Base-by-base conservation (phyloP, 2,113 vertebrate genomes). In the Gnathonemus echidnorhynchus region DNA sequence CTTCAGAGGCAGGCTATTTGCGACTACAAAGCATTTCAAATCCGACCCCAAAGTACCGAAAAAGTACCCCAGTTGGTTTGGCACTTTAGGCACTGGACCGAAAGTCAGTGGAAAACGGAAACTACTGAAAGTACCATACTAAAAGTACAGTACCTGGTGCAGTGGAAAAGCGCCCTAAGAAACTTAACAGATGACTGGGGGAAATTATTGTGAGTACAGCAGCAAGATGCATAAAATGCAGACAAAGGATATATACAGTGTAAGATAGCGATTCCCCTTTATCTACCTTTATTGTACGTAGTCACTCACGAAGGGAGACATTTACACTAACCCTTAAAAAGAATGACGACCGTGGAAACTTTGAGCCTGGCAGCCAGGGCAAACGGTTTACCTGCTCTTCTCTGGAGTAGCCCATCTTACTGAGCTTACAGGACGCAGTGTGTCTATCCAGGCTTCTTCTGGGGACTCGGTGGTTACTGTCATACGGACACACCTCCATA, bases 401-500 rank as follows among this genome's bases (percentile, higher is more conserved):
- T 4, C 94, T 93, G 0, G 96, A 94, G 92, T 99, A 99, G 45
- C 96, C 97, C 94, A 97, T 94, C 90, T 93, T 95, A 13, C 93
- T 93, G 70, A 97, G 95, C 66, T 93, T 94, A 90, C 98, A 99
- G 2, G 95, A 95, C 3, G 93, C 90, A 87, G 95, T 93, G 92
- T 99, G 98, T 91, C 93, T 96, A 90, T 97, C 96, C 94, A 99
- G 93, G 90, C 95, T 97, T 1, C 96, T 93, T 4, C 91, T 92
- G 0, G 97, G 97, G 50, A 98, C 96, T 13, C 92, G 96, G 94
- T 99, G 98, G 89, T 96, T 92, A 17, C 91, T 91, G 90, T 99
- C 96, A 39, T 96, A 97, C 0, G 97, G 97, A 45, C 98, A 99
- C 48, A 93, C 91, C 80, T 93, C 96, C 93, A 93, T 91, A 31